Base-by-base conservation (phyloP, 2,888 invertebrate genomes). In the Galerucella nymphaeae region DNA sequence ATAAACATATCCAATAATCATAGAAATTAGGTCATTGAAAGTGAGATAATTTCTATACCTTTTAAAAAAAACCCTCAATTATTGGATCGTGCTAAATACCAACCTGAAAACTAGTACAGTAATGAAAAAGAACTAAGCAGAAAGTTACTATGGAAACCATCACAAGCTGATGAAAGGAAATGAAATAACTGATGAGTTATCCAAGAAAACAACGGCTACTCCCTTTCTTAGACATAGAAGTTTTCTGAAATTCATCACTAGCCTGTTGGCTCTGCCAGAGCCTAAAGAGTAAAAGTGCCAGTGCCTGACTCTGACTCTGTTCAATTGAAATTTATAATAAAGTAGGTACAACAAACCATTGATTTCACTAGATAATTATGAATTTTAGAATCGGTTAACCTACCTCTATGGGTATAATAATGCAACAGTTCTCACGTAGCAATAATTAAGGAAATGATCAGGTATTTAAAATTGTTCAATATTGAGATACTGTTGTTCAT, bases 331-430 rank as follows among this genome's bases (percentile, higher is more conserved):
- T 45, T 4, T 13, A 13, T 45, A 45, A 45, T 45, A 50, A 50
- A 48, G 2, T n/a, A 48, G n/a, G n/a, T n/a, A n/a, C n/a, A n/a
- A n/a, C n/a, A 16, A 41, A 61, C 45, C 48, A 61, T 48, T 50
- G 50, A 38, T 68, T 61, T 48, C 48, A 61, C 50, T 59, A 53
- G 62, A 38, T 48, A n/a, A n/a, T n/a, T n/a, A 69, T 55, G 23
- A 69, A 69, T 69, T 69, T 59, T 53, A 10, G 55, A 41, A 69
- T 63, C 69, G 23, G 69, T 63, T 68, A 55, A 61, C 45, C 58
- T 61, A 63, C 69, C 62, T 23, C 69, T 55, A 66, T 62, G 67
- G 71, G 66, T 71, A 63, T 71, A 71, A 71, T 71, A 55, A 71
- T 57, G 67, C 57, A 63, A 69, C 69, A 69, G 69, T 69, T 69